Conservation (phyloP, 2,888 invertebrate species). For the Zygogramma bicolorata region DNA sequence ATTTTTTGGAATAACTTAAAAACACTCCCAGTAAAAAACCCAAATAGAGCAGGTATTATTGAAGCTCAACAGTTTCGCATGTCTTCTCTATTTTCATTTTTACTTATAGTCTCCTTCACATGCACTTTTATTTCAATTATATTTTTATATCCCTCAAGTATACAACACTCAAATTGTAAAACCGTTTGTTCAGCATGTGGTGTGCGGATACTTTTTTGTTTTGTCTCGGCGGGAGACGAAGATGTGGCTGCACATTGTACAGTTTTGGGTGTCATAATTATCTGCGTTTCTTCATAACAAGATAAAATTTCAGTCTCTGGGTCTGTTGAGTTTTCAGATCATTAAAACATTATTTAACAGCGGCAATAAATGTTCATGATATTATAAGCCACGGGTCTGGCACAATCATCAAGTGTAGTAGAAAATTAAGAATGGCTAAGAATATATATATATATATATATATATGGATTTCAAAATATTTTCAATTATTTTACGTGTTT, state of each 20-base stretch:
- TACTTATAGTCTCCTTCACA: no score
- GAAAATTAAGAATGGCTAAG: no score
- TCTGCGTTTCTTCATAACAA: constrained; percentile 21
- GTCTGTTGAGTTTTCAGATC: not conserved
- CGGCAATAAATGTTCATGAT: constrained; percentile 2
- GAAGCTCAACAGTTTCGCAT: no score
- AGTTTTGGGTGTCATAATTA: constrained; percentile 36
- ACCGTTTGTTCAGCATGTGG: constrained; percentile 7
- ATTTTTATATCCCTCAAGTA: not conserved
- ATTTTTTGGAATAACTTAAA: no score
- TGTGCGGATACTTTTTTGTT: not conserved
- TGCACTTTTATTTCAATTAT: not conserved
- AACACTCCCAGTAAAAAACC: no score
- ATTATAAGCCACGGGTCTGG: constrained; percentile 3
- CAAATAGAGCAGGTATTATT: no score
- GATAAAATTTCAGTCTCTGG: constrained; percentile 15
- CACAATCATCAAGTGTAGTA: not conserved
- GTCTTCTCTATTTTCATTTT: no score
- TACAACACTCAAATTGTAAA: not conserved
- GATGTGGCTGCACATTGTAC: constrained; percentile 6
- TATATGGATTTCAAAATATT: no score
- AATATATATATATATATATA: no score
- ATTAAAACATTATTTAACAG: constrained; percentile 19
- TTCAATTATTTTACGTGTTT: no score
- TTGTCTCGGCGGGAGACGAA: constrained; percentile 4